These are phyloP conservation scores for Mormoops blainvillei DNA, from an alignment of 2,113 vertebrate genomes.

Conservation along the genomic window DNA sequence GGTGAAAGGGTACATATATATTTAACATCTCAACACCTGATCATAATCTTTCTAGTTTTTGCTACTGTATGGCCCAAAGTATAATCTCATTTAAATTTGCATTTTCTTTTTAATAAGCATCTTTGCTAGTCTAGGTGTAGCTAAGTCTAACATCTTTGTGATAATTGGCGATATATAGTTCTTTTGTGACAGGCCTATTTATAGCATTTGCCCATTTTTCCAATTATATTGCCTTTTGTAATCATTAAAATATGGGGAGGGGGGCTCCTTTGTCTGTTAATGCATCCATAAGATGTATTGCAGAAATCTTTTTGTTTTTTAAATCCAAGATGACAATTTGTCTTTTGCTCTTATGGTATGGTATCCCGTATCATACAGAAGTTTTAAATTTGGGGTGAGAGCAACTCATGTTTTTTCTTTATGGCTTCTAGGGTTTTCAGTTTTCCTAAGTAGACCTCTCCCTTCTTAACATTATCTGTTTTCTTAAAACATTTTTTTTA, in stretches of 20 bases:
- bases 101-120: not conserved
- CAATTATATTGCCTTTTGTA: not conserved
- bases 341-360: not conserved
- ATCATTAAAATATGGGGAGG: not conserved
- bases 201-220: not conserved
- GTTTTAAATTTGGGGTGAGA: not conserved
- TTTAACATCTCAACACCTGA: not conserved
- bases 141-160: not conserved
- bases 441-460: not conserved
- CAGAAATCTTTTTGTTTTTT: not conserved
- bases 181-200: not conserved
- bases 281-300: not conserved
- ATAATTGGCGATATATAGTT: not conserved
- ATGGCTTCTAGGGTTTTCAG: not conserved
- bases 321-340: not conserved
- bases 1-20: not conserved
- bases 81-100: not conserved
- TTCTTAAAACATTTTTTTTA: not conserved
- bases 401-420: not conserved
- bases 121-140: not conserved
- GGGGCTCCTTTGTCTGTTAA: not conserved
- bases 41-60: not conserved
- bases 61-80: not conserved
- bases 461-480: not conserved
- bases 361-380: not conserved